Conservation (phyloP, 2,113 vertebrate species). For the Caracal caracal region DNA sequence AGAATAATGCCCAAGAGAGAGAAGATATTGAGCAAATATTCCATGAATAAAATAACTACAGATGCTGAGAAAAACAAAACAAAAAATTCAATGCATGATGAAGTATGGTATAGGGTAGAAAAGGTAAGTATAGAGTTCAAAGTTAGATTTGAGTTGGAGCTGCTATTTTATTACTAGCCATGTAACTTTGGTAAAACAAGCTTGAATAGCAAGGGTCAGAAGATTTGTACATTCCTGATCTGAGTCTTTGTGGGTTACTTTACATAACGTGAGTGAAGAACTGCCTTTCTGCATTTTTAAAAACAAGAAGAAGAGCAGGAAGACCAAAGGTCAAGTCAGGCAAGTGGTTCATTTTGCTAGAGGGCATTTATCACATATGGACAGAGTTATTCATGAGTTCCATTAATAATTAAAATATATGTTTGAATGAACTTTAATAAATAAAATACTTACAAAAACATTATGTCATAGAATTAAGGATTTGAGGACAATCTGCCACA, state of each 20-base stretch:
- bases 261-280: neutral
- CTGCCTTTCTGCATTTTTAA: neutral
- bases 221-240: neutral
- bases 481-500: neutral
- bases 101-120: neutral
- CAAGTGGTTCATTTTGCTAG: neutral
- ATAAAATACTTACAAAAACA: neutral
- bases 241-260: neutral
- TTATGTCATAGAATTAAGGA: neutral
- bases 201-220: neutral
- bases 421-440: neutral
- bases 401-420: neutral
- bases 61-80: neutral
- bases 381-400: neutral
- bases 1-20: neutral
- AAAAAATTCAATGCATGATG: neutral
- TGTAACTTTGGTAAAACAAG: neutral
- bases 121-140: neutral
- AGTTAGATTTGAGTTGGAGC: neutral
- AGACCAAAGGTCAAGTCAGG: neutral
- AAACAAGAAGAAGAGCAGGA: neutral
- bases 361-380: neutral
- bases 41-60: neutral
- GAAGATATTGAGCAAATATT: neutral
- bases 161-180: neutral